Percentiles rank a stretch among this genome's conserved stretches.
Conservation (phyloP, 2,113 vertebrate genomes). For the Brachyhypopomus gauderio region DNA sequence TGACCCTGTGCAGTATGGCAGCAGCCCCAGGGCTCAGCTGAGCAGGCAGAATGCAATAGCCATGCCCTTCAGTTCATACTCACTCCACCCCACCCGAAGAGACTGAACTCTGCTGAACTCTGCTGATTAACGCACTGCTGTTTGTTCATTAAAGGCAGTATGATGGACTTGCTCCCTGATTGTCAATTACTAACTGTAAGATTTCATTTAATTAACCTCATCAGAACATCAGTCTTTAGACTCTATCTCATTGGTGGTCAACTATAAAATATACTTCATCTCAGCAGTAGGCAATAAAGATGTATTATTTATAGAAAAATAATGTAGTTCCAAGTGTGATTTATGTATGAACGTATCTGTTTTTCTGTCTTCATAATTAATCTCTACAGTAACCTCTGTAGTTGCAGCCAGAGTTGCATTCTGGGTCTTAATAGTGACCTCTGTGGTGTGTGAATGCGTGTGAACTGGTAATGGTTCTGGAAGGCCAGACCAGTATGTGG, state of each 20-base stretch:
- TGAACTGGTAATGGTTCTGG: neutral
- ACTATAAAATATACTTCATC: neutral
- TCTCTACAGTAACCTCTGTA: too few relatives aligned
- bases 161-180: neutral
- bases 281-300: neutral
- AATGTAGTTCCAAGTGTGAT: too few relatives aligned
- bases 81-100: neutral
- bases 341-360: too few relatives aligned
- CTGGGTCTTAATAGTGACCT: too few relatives aligned
- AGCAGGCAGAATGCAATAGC: neutral
- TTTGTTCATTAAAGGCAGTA: neutral
- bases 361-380: too few relatives aligned
- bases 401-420: too few relatives aligned
- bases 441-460: too few relatives aligned
- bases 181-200: neutral
- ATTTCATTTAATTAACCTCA: conserved; percentile 3
- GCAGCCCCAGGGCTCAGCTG: neutral
- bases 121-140: neutral
- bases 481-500: conserved; percentile 60
- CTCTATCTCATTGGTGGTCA: neutral
- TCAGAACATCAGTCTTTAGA: neutral
- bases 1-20: conserved; percentile 2
- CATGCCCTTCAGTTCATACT: neutral
- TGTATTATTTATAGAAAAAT: too few relatives aligned
- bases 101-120: too few relatives aligned